Evolutionary conservation across 2,888 invertebrate species (phyloP), one percentile per base, ranked within the genome.

Genomic region (Acronicta aceris): DNA sequence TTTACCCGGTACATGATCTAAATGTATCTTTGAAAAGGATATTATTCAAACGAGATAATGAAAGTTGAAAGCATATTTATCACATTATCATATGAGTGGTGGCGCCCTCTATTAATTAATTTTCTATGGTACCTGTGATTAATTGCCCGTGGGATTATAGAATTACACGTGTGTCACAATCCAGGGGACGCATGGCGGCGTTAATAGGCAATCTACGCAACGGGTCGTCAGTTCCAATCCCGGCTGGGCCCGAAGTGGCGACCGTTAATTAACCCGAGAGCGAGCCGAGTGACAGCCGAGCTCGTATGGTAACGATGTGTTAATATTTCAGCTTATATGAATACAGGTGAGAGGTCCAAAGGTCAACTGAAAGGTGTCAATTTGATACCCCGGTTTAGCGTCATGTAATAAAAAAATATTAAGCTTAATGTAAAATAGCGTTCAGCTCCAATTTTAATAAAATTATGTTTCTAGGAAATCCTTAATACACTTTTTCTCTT

Each of bases 141-240:
- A 9, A 30, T 30, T 30, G 10, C 30, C 30, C 7, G 10, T 9
- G 30, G 8, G n/a, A 38, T n/a, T 6, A 38, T n/a, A n/a, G n/a
- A 33, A 48, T 36, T 8, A 48, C 43, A 57, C 45, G 48, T 58
- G 64, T 21, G 21, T 21, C 21, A 21, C 21, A 21, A 21, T 42
- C 36, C 42, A 42, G 25, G 46, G 27, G 54, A 59, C 55, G 15
- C 52, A 46, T 38, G 30, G 36, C 33, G 27, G 50, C 40, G 61
- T 74, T 78, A 78, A 80, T 78, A 80, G 78, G 57, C 67, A 78
- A 78, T 78, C 75, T 72, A 74, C 65, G 60, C 59, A 67, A 48
- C 64, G 78, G 68, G 50, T 53, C 65, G 76, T 47, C 63, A 62
- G 66, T 69, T 69, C 65, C 80, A 72, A 78, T 78, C 78, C 78